phyloP scores from a whole-genome alignment of 2,888 invertebrate species.

The Orthosia gothica region DNA sequence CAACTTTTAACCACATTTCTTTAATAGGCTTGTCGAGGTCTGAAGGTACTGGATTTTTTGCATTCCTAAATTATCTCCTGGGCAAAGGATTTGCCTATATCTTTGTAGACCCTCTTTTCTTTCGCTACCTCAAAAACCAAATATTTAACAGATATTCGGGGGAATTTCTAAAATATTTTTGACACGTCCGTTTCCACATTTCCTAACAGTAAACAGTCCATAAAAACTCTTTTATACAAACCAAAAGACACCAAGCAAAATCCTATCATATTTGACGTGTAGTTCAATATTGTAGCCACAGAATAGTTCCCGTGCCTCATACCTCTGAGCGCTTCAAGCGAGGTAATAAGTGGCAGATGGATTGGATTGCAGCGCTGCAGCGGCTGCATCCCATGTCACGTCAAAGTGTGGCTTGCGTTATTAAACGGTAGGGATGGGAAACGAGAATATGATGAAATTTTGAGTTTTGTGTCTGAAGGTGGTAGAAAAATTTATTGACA shows the following conservation, averaged over 20 bases:
- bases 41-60: too few species aligned
- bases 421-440: constrained; percentile 54
- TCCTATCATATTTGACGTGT: neutral
- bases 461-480: neutral
- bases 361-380: constrained; percentile 42
- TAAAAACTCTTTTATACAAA: neutral
- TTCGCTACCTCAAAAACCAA: too few species aligned
- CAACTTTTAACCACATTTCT: neutral
- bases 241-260: neutral
- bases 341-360: constrained; percentile 57
- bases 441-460: neutral
- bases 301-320: neutral
- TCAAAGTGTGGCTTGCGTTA: constrained; percentile 45
- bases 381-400: constrained; percentile 18
- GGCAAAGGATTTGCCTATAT: too few species aligned
- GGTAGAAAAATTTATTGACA: neutral
- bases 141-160: too few species aligned
- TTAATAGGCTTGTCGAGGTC: too few species aligned
- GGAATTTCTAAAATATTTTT: too few species aligned
- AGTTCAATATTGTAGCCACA: constrained; percentile 9
- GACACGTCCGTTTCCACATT: too few species aligned
- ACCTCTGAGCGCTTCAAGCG: constrained; percentile 22
- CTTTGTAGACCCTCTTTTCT: too few species aligned
- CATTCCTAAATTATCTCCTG: too few species aligned
- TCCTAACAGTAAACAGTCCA: too few species aligned